These are phyloP conservation scores for Pipistrellus nathusii DNA, from an alignment of 2,797 vertebrate species.

Conservation along the genomic window DNA sequence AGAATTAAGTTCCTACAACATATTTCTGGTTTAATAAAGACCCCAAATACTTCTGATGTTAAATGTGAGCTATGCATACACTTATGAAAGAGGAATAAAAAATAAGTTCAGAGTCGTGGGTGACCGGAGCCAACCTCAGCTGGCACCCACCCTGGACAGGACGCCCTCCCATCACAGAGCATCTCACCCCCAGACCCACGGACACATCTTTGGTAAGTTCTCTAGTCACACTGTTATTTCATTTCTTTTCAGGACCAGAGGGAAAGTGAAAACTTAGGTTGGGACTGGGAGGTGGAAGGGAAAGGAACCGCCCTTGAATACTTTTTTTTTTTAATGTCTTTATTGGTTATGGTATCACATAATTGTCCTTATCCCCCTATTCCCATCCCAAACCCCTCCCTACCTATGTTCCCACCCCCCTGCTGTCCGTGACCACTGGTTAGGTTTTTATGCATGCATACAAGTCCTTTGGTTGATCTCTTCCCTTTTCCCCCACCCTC, in stretches of 20 bases:
- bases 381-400: too few species aligned
- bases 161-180: accelerated
- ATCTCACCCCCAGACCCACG: not conserved
- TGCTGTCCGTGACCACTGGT: too few species aligned
- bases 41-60: not conserved
- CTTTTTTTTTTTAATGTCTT: too few species aligned
- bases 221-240: not conserved
- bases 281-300: not conserved
- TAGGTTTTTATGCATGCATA: too few species aligned
- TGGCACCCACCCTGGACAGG: not conserved
- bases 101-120: not conserved
- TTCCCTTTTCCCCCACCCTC: too few species aligned
- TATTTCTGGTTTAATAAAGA: not conserved
- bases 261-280: not conserved
- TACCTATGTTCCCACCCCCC: too few species aligned
- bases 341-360: too few species aligned
- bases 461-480: too few species aligned
- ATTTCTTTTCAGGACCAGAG: not conserved
- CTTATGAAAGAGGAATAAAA: not conserved
- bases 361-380: too few species aligned
- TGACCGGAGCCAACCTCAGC: not conserved
- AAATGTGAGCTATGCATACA: not conserved
- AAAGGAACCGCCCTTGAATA: not conserved
- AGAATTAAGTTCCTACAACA: not conserved
- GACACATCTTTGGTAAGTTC: not conserved